Conservation (phyloP, 2,113 vertebrate genomes). For the Erythrocercus mccallii region DNA sequence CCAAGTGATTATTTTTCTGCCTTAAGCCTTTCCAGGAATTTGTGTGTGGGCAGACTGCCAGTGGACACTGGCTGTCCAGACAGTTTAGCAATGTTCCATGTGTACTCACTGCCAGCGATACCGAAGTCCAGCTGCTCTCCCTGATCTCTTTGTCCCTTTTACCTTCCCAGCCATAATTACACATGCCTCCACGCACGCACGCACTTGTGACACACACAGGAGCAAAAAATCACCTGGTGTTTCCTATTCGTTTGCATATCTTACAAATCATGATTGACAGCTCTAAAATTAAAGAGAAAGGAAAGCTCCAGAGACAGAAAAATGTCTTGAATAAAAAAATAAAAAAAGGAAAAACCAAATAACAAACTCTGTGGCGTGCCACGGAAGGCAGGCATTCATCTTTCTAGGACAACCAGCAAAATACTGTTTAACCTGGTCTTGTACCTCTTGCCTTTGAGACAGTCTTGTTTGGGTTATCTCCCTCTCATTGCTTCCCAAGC, state of each 20-base stretch:
- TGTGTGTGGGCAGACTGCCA: conserved; percentile 69
- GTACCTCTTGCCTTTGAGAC: not conserved
- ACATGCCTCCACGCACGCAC: not conserved
- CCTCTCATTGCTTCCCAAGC: not conserved
- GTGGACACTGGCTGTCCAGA: conserved; percentile 46
- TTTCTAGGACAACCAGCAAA: not conserved
- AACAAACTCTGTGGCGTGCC: not conserved
- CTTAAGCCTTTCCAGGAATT: conserved; percentile 79
- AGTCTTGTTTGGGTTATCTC: not conserved
- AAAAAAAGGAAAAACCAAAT: not conserved
- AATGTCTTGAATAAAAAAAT: not conserved
- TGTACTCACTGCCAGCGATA: conserved; percentile 30
- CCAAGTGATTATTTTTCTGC: conserved; percentile 69
- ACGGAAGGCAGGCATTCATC: not conserved
- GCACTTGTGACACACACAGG: not conserved
- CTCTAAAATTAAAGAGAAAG: not conserved
- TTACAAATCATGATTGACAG: not conserved
- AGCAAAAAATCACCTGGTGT: not conserved
- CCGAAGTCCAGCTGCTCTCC: conserved; percentile 34
- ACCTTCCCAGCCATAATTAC: conserved; percentile 2
- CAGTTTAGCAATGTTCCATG: conserved; percentile 14
- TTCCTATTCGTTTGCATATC: not conserved
- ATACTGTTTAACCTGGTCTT: not conserved
- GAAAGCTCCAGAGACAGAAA: not conserved
- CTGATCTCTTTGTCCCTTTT: conserved; percentile 28